Evolutionary conservation across 30 jellyfish, hydroid and myxozoan genomes (phyloP).

Genomic region (Mastigias papua): DNA sequence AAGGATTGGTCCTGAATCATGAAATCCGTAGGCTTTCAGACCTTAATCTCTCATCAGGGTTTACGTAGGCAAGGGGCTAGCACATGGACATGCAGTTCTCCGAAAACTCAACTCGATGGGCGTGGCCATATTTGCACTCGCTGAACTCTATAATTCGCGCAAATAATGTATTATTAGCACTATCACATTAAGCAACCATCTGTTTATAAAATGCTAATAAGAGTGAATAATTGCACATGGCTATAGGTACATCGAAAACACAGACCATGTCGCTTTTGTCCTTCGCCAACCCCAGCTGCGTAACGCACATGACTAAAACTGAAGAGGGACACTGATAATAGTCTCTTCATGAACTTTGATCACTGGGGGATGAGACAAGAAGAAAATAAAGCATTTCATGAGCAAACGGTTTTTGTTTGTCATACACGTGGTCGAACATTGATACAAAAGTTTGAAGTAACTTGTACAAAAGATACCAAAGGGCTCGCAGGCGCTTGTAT

Average conservation of each 20-base stretch:
- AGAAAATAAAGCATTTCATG: slow-evolving; percentile 60
- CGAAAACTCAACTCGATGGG: background rate
- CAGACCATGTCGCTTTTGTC: slow-evolving; percentile 35
- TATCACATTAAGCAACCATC: background rate
- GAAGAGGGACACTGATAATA: slow-evolving; percentile 9
- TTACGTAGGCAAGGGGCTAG: too few species aligned
- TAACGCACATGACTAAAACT: slow-evolving; percentile 48
- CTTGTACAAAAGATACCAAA: slow-evolving; percentile 36
- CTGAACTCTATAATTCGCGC: background rate
- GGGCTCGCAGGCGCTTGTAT: slow-evolving; percentile 49
- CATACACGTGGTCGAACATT: slow-evolving; percentile 76
- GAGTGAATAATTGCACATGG: slow-evolving; percentile 28
- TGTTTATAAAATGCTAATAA: slow-evolving; percentile 6
- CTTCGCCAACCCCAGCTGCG: slow-evolving; percentile 48
- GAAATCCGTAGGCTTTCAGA: too few species aligned
- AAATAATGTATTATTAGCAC: background rate
- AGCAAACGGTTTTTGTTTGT: slow-evolving; percentile 77
- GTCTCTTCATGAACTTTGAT: slow-evolving; percentile 24
- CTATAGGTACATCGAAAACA: background rate
- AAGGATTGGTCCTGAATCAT: too few species aligned
- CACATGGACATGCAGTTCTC: too few species aligned
- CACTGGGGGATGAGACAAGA: slow-evolving; percentile 8
- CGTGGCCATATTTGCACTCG: slow-evolving; percentile 9
- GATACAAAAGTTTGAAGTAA: slow-evolving; percentile 60
- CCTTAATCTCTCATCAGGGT: too few species aligned